Evolutionary conservation across 2,888 invertebrate genomes (phyloP).

Genomic region (Mythimna ferrago): DNA sequence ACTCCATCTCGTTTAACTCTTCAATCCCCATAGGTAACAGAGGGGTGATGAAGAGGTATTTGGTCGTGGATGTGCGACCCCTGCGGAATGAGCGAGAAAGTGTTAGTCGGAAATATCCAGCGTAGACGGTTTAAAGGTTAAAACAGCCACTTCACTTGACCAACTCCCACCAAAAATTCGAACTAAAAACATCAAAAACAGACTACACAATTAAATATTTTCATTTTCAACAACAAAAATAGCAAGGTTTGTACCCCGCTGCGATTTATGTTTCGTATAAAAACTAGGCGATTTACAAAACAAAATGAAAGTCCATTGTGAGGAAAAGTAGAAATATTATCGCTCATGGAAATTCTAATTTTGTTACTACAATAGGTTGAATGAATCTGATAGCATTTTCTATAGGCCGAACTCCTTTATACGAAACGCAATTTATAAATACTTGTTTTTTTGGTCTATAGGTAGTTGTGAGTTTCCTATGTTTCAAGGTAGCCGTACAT

Average conservation of each 20-base stretch:
- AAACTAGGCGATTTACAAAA: slow-evolving; percentile 26
- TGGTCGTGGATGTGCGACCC: too few species aligned
- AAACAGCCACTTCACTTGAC: too few species aligned
- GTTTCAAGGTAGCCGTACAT: too few species aligned
- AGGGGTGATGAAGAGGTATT: too few species aligned
- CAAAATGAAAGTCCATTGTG: slow-evolving; percentile 36
- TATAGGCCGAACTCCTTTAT: slow-evolving; percentile 14
- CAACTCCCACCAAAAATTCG: not conserved
- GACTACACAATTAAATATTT: slow-evolving; percentile 11
- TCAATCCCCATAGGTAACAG: too few species aligned
- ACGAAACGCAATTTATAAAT: not conserved
- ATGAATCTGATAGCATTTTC: slow-evolving; percentile 21
- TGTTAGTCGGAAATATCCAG: too few species aligned
- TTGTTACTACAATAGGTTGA: slow-evolving; percentile 4
- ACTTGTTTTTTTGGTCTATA: not conserved
- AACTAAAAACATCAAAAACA: not conserved
- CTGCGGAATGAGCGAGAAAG: too few species aligned
- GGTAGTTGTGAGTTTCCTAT: too few species aligned
- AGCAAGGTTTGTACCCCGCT: slow-evolving; percentile 12
- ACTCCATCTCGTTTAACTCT: too few species aligned
- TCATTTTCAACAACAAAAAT: slow-evolving; percentile 5
- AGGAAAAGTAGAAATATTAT: slow-evolving; percentile 21
- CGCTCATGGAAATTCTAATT: slow-evolving; percentile 23
- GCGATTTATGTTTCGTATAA: slow-evolving; percentile 15
- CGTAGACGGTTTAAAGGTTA: too few species aligned